Conservation (phyloP, 2,888 invertebrate species). For the Lasius fuliginosus region DNA sequence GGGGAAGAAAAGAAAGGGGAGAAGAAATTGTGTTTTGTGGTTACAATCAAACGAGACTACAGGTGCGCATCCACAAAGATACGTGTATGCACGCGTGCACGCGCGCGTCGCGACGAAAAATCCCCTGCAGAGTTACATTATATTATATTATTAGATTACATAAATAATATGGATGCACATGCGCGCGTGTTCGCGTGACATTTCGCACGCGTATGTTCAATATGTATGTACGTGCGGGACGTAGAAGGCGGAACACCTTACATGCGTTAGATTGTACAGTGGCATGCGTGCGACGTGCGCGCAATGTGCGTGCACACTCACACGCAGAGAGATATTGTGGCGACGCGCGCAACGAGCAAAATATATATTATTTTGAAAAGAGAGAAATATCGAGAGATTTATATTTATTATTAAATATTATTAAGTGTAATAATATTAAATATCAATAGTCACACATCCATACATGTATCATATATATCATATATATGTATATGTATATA, state of each 20-base stretch:
- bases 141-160: constrained; percentile 57
- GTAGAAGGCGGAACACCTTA: constrained; percentile 25
- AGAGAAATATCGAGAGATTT: constrained; percentile 1
- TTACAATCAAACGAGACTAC: constrained; percentile 70
- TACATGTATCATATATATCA: not conserved
- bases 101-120: constrained; percentile 59
- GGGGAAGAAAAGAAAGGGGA: constrained; percentile 21
- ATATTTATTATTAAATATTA: constrained; percentile 21
- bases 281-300: constrained; percentile 62
- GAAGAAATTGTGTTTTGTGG: constrained; percentile 61
- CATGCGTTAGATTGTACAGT: constrained; percentile 39
- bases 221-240: constrained; percentile 54
- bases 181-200: constrained; percentile 69
- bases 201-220: constrained; percentile 66
- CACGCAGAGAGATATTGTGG: constrained; percentile 41
- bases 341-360: constrained; percentile 3
- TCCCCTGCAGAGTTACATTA: constrained; percentile 50
- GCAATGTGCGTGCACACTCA: constrained; percentile 52
- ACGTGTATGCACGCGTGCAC: constrained; percentile 44
- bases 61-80: not conserved
- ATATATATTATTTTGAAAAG: constrained; percentile 19
- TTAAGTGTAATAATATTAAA: not conserved
- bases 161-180: constrained; percentile 58
- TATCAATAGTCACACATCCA: not conserved
- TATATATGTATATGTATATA: too few species aligned